Conservation (phyloP, 23 tunicate genomes). For the Styela clava region DNA sequence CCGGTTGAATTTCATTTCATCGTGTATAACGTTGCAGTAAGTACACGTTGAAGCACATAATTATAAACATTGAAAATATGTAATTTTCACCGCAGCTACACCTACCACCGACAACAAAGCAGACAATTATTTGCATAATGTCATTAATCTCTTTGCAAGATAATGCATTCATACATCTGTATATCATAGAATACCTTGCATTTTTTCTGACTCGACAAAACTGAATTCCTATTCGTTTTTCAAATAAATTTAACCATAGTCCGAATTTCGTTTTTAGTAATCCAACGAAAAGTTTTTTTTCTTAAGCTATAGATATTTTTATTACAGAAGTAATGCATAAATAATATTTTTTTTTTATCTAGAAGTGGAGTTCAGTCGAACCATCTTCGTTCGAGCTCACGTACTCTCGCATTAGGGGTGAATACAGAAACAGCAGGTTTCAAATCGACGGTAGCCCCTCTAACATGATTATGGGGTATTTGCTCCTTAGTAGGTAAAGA, state of each 20-base stretch:
- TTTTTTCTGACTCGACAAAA: not conserved
- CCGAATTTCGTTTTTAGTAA: not conserved
- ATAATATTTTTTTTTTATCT: not conserved
- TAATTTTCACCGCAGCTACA: not conserved
- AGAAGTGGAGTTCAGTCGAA: not conserved
- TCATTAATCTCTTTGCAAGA: too few relatives aligned
- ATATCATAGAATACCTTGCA: not conserved
- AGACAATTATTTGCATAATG: too few relatives aligned
- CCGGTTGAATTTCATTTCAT: not conserved
- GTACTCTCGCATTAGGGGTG: not conserved
- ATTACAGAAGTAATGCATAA: too few relatives aligned
- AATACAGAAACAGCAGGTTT: not conserved
- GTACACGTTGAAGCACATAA: not conserved
- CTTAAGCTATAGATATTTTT: too few relatives aligned
- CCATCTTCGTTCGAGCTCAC: not conserved
- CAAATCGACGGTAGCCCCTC: not conserved
- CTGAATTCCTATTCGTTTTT: not conserved
- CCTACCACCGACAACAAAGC: not conserved
- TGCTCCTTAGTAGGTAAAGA: not conserved
- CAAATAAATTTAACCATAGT: not conserved
- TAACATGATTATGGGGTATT: not conserved
- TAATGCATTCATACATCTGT: not conserved
- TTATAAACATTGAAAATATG: not conserved
- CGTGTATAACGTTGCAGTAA: not conserved
- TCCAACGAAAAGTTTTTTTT: too few relatives aligned